Percentiles rank a stretch among this genome's conserved stretches.
Evolutionary conservation across 2,888 invertebrate species (phyloP).

Genomic region (Theodoxus fluviatilis): DNA sequence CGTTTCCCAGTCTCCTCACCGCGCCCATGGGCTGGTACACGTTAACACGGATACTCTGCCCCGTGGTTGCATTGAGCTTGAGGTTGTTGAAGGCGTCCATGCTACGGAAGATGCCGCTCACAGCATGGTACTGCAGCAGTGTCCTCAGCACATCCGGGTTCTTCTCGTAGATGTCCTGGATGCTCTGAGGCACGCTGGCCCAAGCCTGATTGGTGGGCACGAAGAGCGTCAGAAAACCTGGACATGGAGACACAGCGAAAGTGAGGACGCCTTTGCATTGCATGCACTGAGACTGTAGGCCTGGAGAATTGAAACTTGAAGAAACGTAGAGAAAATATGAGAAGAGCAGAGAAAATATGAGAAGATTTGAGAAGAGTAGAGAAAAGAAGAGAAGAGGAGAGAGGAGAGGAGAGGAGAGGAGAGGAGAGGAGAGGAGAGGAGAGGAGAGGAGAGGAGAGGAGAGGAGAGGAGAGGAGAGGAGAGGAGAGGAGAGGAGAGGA

Average conservation of each 20-base stretch:
- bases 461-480: background rate
- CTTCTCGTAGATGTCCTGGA: background rate
- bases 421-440: background rate
- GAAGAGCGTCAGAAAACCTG: slow-evolving; percentile 70
- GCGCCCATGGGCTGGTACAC: background rate
- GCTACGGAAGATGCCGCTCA: slow-evolving; percentile 18
- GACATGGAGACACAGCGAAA: too few relatives aligned
- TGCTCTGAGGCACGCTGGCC: slow-evolving; percentile 57
- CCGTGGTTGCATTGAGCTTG: background rate
- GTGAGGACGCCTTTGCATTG: too few relatives aligned
- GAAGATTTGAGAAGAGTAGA: background rate
- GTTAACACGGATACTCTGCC: background rate
- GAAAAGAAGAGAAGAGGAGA: background rate
- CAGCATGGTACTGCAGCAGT: slow-evolving; percentile 26
- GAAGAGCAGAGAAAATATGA: background rate
- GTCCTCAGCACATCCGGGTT: slow-evolving; percentile 8
- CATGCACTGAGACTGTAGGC: too few relatives aligned
- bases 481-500: background rate
- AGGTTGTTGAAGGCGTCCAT: slow-evolving; percentile 15
- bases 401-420: background rate
- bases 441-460: too few relatives aligned
- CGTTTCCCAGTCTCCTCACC: background rate
- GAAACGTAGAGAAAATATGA: background rate
- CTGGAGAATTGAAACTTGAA: too few relatives aligned
- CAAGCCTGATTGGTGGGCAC: slow-evolving; percentile 76